phyloP scores from a whole-genome alignment of 1,140 invertebrate species.

The Potamilus streckersoni region DNA sequence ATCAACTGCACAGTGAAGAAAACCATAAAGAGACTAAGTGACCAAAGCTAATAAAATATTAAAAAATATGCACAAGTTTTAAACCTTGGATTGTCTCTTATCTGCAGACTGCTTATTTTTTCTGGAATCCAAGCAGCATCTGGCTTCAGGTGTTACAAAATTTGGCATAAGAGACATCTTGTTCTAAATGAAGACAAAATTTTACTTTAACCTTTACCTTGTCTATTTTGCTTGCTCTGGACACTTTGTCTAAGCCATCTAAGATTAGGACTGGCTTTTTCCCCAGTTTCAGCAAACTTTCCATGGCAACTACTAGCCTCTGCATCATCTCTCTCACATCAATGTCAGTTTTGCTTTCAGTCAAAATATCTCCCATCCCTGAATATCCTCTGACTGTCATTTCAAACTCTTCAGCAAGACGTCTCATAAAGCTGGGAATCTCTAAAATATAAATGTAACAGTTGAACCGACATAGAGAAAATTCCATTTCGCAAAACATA shows the following conservation, averaged over 20 bases:
- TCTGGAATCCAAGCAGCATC: too few species aligned
- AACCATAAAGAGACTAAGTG: too few species aligned
- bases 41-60: too few species aligned
- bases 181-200: neutral
- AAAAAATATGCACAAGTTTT: too few species aligned
- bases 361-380: neutral
- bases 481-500: too few species aligned
- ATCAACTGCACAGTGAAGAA: too few species aligned
- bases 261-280: conserved; percentile 30
- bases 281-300: conserved; percentile 4
- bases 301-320: conserved; percentile 9
- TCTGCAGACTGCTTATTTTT: too few species aligned
- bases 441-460: conserved; percentile 2
- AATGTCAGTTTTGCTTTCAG: neutral
- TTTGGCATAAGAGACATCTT: too few species aligned
- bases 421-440: conserved; percentile 6
- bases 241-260: conserved; percentile 38
- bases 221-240: conserved; percentile 16
- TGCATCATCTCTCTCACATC: conserved; percentile 7
- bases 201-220: conserved; percentile 25
- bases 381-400: too few species aligned
- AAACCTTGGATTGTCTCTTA: too few species aligned
- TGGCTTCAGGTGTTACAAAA: too few species aligned
- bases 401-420: conserved; percentile 14
- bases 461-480: neutral